A percentile compares a stretch with the other conserved stretches of the same genome.
Evolutionary conservation across 2,113 vertebrate genomes (phyloP).

Genomic region (Vulpes ferrilata): DNA sequence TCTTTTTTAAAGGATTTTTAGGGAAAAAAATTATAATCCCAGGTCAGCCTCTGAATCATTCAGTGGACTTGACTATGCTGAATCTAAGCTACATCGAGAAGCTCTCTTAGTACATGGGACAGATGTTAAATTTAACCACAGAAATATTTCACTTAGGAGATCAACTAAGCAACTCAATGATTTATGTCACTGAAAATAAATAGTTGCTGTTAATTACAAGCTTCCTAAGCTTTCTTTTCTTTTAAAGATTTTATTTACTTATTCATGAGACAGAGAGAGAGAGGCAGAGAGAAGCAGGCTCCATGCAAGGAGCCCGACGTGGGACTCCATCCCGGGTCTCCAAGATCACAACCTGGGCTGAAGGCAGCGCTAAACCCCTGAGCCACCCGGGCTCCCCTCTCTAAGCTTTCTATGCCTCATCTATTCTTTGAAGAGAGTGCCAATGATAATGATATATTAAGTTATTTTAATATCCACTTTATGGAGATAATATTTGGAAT

Average conservation of each 20-base stretch:
- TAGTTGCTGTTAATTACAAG: not conserved
- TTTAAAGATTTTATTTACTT: no score
- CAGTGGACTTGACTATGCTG: not conserved
- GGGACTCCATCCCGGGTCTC: no score
- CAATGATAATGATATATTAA: not conserved
- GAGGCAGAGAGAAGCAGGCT: no score
- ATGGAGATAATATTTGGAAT: not conserved
- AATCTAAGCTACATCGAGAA: not conserved
- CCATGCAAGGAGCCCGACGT: no score
- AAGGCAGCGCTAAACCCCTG: no score
- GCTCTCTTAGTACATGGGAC: not conserved
- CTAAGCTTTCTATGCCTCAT: not conserved
- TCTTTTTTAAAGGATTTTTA: not conserved
- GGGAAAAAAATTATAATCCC: not conserved
- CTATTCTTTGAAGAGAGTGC: not conserved
- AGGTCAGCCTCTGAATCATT: not conserved
- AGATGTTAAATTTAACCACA: not conserved
- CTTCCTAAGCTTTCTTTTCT: not conserved
- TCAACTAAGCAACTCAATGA: not conserved
- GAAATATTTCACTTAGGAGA: not conserved
- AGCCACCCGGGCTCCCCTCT: not conserved
- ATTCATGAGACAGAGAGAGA: no score
- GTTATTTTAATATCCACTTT: slow-evolving; percentile 17
- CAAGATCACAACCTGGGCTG: no score
- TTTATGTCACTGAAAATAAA: not conserved